Conservation (phyloP, 2,888 invertebrate species). For the Ephialtes manifestator region DNA sequence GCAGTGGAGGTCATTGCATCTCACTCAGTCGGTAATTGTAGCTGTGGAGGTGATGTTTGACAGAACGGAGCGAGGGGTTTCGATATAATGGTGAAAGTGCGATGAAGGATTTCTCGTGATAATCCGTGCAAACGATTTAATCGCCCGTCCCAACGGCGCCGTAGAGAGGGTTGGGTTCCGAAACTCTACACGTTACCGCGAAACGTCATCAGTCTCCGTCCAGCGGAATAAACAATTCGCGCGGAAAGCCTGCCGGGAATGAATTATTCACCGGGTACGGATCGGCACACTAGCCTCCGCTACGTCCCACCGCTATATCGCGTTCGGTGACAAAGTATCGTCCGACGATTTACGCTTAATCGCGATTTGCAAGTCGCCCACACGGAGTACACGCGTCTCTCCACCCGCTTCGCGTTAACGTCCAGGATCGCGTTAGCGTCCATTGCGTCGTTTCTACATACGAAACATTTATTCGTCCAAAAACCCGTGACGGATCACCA, state of each 20-base stretch:
- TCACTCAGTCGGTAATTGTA: not conserved
- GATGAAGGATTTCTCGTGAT: slow-evolving; percentile 69
- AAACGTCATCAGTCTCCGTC: slow-evolving; percentile 70
- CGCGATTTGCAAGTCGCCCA: slow-evolving; percentile 73
- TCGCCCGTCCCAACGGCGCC: slow-evolving; percentile 53
- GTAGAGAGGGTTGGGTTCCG: not conserved
- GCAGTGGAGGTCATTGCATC: slow-evolving; percentile 11
- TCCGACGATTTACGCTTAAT: slow-evolving; percentile 71
- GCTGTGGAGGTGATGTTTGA: slow-evolving; percentile 2
- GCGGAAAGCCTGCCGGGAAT: slow-evolving; percentile 70
- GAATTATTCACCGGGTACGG: slow-evolving; percentile 74
- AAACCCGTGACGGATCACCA: not conserved
- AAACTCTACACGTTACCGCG: slow-evolving; percentile 52
- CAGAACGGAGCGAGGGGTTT: not conserved
- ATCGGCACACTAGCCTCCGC: slow-evolving; percentile 14
- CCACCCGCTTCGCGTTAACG: slow-evolving; percentile 22
- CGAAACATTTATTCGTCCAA: slow-evolving; percentile 14
- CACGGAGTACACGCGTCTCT: slow-evolving; percentile 52
- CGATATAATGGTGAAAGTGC: slow-evolving; percentile 28
- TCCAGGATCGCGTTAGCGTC: not conserved
- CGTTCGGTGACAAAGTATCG: slow-evolving; percentile 74
- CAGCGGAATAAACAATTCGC: slow-evolving; percentile 73
- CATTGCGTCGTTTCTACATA: not conserved
- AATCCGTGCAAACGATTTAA: slow-evolving; percentile 69
- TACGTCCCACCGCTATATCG: slow-evolving; percentile 3